Evolutionary conservation across 2,797 vertebrate genomes (phyloP).

Genomic region (Pitangus sulphuratus): DNA sequence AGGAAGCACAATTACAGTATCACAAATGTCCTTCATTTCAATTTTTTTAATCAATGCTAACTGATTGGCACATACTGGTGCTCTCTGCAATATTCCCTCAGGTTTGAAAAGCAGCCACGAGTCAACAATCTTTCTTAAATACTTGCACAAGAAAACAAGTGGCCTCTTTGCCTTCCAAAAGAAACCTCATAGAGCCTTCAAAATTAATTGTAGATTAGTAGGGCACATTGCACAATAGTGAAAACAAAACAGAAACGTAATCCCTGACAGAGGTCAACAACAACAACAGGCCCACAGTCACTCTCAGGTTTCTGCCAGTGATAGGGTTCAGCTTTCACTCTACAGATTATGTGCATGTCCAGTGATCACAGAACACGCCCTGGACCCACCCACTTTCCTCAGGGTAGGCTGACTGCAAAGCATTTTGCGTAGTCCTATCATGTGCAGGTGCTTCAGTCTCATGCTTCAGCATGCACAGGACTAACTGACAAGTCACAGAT

Average conservation of each 20-base stretch:
- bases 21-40: background rate
- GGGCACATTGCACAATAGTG: background rate
- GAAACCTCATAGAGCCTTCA: background rate
- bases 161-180: background rate
- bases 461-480: background rate
- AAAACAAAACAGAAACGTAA: constrained; percentile 26
- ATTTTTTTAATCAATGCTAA: background rate
- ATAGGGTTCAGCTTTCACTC: background rate
- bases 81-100: background rate
- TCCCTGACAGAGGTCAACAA: constrained; percentile 8
- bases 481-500: background rate
- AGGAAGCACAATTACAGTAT: background rate
- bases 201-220: background rate
- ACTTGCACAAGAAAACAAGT: background rate
- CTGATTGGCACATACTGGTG: background rate
- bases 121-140: background rate
- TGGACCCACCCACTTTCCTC: background rate
- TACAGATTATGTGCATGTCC: background rate
- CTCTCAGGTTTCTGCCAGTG: background rate
- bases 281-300: background rate
- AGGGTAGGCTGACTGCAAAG: background rate
- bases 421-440: rapidly evolving
- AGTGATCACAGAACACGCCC: background rate
- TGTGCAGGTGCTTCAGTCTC: background rate
- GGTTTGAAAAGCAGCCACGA: constrained; percentile 12